A percentile compares a stretch with the other conserved stretches of the same genome.
phyloP scores from a whole-genome alignment of 2,113 vertebrate species.

The Odontophorus gujanensis region DNA sequence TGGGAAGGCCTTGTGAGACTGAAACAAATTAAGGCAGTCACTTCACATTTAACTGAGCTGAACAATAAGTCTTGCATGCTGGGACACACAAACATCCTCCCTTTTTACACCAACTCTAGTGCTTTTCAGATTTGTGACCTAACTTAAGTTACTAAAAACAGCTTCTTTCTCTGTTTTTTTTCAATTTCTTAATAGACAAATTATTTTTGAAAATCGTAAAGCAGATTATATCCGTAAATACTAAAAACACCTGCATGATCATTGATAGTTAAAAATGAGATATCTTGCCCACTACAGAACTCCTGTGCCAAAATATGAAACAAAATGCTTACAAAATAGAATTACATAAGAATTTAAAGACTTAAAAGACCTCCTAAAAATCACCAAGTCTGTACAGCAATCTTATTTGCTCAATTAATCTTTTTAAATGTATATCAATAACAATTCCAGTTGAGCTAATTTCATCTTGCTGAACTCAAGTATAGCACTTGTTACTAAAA shows the following conservation, averaged over 20 bases:
- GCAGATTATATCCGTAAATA: not conserved
- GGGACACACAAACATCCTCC: slow-evolving; percentile 3
- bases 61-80: slow-evolving; percentile 8
- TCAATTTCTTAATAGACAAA: not conserved
- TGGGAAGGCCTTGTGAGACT: slow-evolving; percentile 2
- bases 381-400: not conserved
- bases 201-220: not conserved
- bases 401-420: not conserved
- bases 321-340: not conserved
- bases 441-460: not conserved
- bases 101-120: slow-evolving; percentile 1
- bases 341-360: not conserved
- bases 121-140: not conserved
- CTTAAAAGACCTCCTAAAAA: not conserved
- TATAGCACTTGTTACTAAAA: not conserved
- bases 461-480: not conserved
- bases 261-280: not conserved
- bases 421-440: not conserved
- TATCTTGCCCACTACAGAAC: not conserved
- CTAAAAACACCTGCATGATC: not conserved
- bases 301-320: not conserved
- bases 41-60: not conserved
- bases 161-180: not conserved
- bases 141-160: slow-evolving; percentile 17
- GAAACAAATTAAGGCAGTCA: slow-evolving; percentile 23